These are phyloP conservation scores for Melanargia galathea DNA, from an alignment of 2,888 invertebrate genomes.

Conservation along the genomic window DNA sequence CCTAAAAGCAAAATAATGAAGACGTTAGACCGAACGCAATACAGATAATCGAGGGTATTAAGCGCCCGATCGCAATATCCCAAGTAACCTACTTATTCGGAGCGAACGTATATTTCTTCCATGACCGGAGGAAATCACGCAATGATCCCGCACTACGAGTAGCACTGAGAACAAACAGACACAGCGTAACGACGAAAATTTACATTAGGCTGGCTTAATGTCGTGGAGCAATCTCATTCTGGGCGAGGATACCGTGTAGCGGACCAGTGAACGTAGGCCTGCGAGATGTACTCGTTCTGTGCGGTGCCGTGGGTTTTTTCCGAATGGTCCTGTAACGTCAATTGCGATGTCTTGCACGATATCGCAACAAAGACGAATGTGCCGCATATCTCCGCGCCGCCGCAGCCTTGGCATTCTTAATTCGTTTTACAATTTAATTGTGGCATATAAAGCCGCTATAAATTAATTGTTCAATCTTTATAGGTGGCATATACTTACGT, in stretches of 20 bases:
- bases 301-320: constrained; percentile 48
- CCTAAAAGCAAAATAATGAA: constrained; percentile 13
- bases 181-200: constrained; percentile 71
- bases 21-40: constrained; percentile 21
- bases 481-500: background rate
- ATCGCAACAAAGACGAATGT: constrained; percentile 75
- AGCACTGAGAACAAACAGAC: constrained; percentile 63
- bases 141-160: constrained; percentile 47
- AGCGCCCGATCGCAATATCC: constrained; percentile 19
- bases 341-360: constrained; percentile 68
- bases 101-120: constrained; percentile 30
- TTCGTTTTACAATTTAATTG: constrained; percentile 40
- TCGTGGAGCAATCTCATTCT: constrained; percentile 79
- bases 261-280: constrained; percentile 58
- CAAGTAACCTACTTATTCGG: constrained; percentile 25
- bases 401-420: constrained; percentile 67
- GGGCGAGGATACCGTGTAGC: constrained; percentile 65
- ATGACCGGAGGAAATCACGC: constrained; percentile 63
- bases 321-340: constrained; percentile 60
- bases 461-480: constrained; percentile 13
- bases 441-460: background rate
- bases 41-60: constrained; percentile 28
- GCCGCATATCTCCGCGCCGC: constrained; percentile 61
- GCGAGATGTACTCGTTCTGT: constrained; percentile 45
- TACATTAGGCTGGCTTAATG: constrained; percentile 79